Evolutionary conservation across 1,140 invertebrate species (phyloP), one percentile per base, ranked within the genome.

Genomic region (Pseudomyrmex flavicornis): DNA sequence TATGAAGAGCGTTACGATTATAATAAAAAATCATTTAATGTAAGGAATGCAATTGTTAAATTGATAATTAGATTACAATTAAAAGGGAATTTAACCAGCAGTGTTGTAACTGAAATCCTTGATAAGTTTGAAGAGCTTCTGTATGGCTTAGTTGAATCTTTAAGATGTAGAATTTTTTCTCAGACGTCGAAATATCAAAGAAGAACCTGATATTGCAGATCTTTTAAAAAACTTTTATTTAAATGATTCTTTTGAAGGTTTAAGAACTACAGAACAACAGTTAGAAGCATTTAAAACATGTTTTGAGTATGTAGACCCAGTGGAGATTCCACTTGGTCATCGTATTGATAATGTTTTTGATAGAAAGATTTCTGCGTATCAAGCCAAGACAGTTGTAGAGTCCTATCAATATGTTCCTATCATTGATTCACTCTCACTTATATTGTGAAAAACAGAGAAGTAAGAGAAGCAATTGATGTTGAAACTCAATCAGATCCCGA

Each of bases 401-500:
- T 59, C 13, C 13, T 72, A n/a, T 72, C 54, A 73, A 59, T 59
- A 73, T 73, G 54, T 59, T 22, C 12, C 35, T 44, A 73, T 73
- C 58, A 73, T 73, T 20, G 56, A 59, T 59, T 59, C 54, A 46
- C 59, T 73, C 2, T 13, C 70, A 73, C 58, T 73, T n/a, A 35
- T 73, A 12, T 35, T 73, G 17, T 73, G 7, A 59, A 17, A 73
- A 73, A 73, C 13, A 73, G 59, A 59, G 56, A 59, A 1, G 22
- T 73, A 73, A 54, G 35, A 8, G 35, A n/a, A 20, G 35, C 13
- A 73, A 73, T 73, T 20, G 17, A 73, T 59, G 35, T 35, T 12
- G 70, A 59, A 13, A 73, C 46, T 46, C n/a, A 73, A 59, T 73
- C 56, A 73, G 46, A n/a, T n/a, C n/a, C n/a, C n/a, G n/a, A n/a